Percentiles rank a stretch among this genome's conserved stretches.
phyloP scores from a whole-genome alignment of 2,888 invertebrate species.

The Tyria jacobaeae region DNA sequence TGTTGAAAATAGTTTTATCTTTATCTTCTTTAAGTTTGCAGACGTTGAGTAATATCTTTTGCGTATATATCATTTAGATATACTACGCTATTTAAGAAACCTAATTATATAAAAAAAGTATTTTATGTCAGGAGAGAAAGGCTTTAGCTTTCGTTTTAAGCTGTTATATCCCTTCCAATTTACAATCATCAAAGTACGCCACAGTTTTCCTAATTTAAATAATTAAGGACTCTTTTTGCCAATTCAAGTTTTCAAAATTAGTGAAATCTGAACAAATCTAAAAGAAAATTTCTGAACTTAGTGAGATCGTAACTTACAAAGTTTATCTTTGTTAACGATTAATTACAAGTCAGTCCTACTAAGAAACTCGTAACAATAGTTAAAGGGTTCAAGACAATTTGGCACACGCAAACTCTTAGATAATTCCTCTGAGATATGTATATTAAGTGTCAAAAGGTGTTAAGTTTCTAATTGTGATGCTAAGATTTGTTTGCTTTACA shows the following conservation, averaged over 20 bases:
- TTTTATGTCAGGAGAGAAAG: no score
- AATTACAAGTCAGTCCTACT: conserved; percentile 12
- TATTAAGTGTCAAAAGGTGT: conserved; percentile 1
- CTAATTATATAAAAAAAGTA: no score
- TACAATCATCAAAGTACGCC: background rate
- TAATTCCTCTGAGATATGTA: background rate
- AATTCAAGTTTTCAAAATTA: conserved; percentile 5
- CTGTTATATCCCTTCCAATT: background rate
- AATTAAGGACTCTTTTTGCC: background rate
- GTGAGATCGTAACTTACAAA: conserved; percentile 1
- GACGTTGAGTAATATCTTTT: no score
- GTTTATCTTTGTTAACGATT: conserved; percentile 6
- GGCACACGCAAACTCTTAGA: background rate
- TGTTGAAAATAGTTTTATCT: conserved; percentile 11
- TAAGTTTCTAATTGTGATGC: background rate
- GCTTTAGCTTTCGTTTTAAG: background rate
- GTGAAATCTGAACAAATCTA: conserved; percentile 9
- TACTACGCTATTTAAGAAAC: no score
- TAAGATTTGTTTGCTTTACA: background rate
- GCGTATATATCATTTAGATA: no score
- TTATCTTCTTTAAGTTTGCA: no score
- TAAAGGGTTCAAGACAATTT: background rate
- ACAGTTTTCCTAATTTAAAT: background rate
- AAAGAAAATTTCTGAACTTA: background rate
- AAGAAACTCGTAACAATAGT: conserved; percentile 5